Conservation (phyloP, 2,888 invertebrate genomes). For the Heliconius aoede region DNA sequence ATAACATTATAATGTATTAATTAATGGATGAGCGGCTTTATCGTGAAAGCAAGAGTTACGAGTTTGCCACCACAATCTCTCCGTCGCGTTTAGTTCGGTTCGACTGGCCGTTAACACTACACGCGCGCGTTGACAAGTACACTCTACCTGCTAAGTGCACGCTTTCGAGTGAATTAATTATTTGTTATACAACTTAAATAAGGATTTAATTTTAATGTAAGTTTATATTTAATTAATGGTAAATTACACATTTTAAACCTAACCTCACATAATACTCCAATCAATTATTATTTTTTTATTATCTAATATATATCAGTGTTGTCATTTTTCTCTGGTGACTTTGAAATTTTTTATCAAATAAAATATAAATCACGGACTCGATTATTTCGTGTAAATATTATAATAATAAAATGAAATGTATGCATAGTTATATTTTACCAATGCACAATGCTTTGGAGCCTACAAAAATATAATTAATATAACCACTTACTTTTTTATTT, state of each 20-base stretch:
- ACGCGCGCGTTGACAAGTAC: conserved; percentile 21
- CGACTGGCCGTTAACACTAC: not conserved
- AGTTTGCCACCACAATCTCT: not conserved
- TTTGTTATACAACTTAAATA: not conserved
- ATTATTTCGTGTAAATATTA: no score
- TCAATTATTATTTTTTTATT: not conserved
- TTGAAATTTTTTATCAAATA: not conserved
- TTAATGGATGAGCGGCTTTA: conserved; percentile 22
- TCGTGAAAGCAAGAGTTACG: conserved; percentile 41
- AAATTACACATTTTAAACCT: no score
- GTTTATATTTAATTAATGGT: not conserved
- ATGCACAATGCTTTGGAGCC: not conserved
- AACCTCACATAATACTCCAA: no score
- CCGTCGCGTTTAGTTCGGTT: conserved; percentile 20
- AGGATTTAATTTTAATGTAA: conserved; percentile 28
- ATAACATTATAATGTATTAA: conserved; percentile 1
- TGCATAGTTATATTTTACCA: no score
- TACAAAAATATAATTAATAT: not conserved
- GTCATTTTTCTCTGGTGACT: not conserved
- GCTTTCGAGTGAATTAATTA: not conserved
- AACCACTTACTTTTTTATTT: not conserved
- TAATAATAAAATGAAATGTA: no score
- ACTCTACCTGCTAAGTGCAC: not conserved
- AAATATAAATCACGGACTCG: no score
- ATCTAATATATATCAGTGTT: not conserved